Base-by-base conservation (phyloP, 37 sponge, comb jelly and placozoan genomes). In the Dysidea cf. avara region DNA sequence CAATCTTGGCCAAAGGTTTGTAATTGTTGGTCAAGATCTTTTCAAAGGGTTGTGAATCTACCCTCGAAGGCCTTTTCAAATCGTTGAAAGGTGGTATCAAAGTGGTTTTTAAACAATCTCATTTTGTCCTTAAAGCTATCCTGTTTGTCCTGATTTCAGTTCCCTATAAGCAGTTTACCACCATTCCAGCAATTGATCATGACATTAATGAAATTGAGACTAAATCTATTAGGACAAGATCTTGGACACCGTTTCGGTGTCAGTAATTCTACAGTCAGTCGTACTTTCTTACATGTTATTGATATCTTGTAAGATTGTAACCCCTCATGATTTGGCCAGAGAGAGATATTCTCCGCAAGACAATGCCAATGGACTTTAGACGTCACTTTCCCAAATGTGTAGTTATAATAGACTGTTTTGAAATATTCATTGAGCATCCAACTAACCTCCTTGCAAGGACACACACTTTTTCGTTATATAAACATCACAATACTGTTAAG, bases 401-500 rank as follows among this genome's bases (percentile, higher is more conserved):
- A 33, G 65, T 29, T 5, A 78, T 78, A 1, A 64, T 77, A 9
- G 77, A 77, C 67, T 77, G 53, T 22, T 64, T 52, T 62, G 77
- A 77, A 51, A 57, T 78, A 0, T 68, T 78, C 59, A 39, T 78
- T 17, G 79, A 78, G 3, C 43, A 50, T 7, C 78, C 78, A 32
- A 26, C 69, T 9, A 37, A 54, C 38, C 29, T 78, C 49, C 14
- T 58, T 7, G 70, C 69, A 3, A 54, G 69, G 24, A 70, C 69
- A 13, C 79, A 78, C 51, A 78, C 69, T 30, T 77, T 49, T 43
- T 68, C 69, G 3, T 58, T 50, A 1, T 69, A 79, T 50, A 79
- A 79, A 38, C 80, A 79, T 20, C 80, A 79, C 60, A 79, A 79
- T 32, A 79, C 80, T 43, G 71, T 47, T 1, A 79, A 79, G 32